These are phyloP conservation scores for Patella vulgata DNA, from an alignment of 1,140 invertebrate genomes.

Conservation along the genomic window DNA sequence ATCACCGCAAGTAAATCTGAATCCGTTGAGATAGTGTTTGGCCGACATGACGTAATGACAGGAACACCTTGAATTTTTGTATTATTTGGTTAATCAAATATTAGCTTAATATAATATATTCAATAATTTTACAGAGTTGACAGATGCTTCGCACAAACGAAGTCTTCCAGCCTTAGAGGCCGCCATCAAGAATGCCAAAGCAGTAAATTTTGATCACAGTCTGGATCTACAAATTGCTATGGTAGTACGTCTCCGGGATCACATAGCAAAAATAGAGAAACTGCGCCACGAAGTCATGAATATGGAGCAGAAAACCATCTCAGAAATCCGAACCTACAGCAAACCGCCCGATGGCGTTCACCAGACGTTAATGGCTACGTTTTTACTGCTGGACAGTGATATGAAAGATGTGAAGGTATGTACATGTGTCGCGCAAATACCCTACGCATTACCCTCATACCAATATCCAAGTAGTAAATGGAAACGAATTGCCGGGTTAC, in stretches of 20 bases:
- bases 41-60: too few species aligned
- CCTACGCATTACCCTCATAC: too few species aligned
- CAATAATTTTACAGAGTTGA: conserved; percentile 52
- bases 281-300: conserved; percentile 54
- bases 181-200: conserved; percentile 47
- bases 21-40: too few species aligned
- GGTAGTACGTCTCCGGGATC: conserved; percentile 49
- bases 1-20: too few species aligned
- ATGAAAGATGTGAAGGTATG: conserved; percentile 52
- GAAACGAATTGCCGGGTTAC: too few species aligned
- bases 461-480: too few species aligned
- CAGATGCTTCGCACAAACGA: conserved; percentile 46
- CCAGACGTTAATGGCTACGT: conserved; percentile 52
- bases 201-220: conserved; percentile 48
- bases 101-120: too few species aligned
- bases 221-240: conserved; percentile 55
- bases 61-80: too few species aligned
- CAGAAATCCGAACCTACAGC: conserved; percentile 53
- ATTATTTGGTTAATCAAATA: too few species aligned
- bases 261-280: conserved; percentile 56
- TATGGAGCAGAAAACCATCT: conserved; percentile 55
- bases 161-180: conserved; percentile 42
- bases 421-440: background rate
- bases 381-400: conserved; percentile 49
- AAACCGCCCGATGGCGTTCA: conserved; percentile 57